phyloP scores from a whole-genome alignment of 2,113 vertebrate species.

The Argyrosomus japonicus region DNA sequence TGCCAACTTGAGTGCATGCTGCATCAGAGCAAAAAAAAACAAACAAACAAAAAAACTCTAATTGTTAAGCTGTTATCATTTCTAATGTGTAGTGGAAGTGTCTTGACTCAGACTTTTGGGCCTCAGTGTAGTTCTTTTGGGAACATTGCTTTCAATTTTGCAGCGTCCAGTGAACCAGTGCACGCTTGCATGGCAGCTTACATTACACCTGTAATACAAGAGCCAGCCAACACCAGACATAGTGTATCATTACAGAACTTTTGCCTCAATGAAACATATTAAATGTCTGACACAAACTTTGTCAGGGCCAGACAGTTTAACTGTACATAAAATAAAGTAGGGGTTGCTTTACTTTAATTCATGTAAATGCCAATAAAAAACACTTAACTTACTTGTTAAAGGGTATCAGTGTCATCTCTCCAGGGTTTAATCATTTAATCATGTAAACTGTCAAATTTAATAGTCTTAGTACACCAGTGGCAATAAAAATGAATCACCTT shows the following conservation, averaged over 20 bases:
- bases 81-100: too few relatives aligned
- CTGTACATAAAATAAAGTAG: neutral
- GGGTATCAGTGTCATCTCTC: neutral
- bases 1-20: too few relatives aligned
- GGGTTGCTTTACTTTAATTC: neutral
- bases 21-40: too few relatives aligned
- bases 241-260: neutral
- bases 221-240: neutral
- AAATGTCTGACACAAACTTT: conserved; percentile 5
- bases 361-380: neutral
- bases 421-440: conserved; percentile 1
- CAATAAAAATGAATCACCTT: conserved; percentile 7
- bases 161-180: neutral
- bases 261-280: neutral
- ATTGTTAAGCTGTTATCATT: too few relatives aligned
- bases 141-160: neutral
- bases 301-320: neutral
- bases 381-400: neutral
- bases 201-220: neutral
- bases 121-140: neutral
- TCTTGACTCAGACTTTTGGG: too few relatives aligned
- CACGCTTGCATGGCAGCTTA: neutral
- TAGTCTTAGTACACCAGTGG: conserved; percentile 1
- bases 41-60: too few relatives aligned
- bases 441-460: conserved; percentile 51